Evolutionary conservation across 2,888 invertebrate genomes (phyloP).

Genomic region (Philereme transversata): DNA sequence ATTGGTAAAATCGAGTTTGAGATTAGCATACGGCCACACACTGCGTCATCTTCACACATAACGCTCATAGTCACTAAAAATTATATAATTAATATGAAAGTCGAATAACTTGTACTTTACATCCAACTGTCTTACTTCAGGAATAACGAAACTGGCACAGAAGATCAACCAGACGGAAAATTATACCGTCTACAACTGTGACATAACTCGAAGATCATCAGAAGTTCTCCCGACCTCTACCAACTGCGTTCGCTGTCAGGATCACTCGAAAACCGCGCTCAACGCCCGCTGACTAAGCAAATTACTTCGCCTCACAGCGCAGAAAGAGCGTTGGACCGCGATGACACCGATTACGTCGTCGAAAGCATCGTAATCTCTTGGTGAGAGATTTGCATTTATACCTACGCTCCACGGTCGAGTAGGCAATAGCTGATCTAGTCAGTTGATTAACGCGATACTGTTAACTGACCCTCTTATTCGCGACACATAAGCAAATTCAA

Average conservation of each 20-base stretch:
- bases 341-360: conserved; percentile 45
- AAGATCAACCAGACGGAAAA: conserved; percentile 70
- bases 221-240: conserved; percentile 58
- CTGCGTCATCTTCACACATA: conserved; percentile 30
- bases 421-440: conserved; percentile 45
- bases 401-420: conserved; percentile 46
- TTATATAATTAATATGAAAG: conserved; percentile 45
- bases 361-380: conserved; percentile 29
- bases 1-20: conserved; percentile 8
- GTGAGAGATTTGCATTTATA: conserved; percentile 49
- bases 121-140: conserved; percentile 53
- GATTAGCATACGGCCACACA: conserved; percentile 23
- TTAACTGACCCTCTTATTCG: conserved; percentile 62
- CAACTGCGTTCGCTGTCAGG: conserved; percentile 59
- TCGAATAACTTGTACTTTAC: conserved; percentile 37
- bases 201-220: conserved; percentile 56
- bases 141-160: conserved; percentile 50
- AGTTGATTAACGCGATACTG: conserved; percentile 59
- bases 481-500: conserved; percentile 48
- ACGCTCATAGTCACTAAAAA: conserved; percentile 34
- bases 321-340: conserved; percentile 50
- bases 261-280: conserved; percentile 53
- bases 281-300: conserved; percentile 51
- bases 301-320: conserved; percentile 34
- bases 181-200: conserved; percentile 58